Evolutionary conservation across 2,888 invertebrate species (phyloP).

Genomic region (Folsomia candida): DNA sequence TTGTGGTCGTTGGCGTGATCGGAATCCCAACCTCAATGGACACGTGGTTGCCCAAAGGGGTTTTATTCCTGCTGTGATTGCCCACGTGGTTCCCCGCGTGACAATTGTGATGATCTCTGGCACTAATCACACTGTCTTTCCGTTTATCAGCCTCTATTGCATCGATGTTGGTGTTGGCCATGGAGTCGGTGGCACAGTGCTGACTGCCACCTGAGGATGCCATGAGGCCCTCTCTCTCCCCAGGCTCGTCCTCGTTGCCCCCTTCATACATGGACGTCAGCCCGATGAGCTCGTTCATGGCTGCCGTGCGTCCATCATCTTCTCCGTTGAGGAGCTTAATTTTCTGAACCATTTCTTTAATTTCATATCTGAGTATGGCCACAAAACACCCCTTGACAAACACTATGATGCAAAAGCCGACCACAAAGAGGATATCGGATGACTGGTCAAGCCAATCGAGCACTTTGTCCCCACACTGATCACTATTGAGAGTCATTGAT

Average conservation of each 20-base stretch:
- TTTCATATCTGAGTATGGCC: constrained; percentile 67
- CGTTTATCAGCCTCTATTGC: constrained; percentile 27
- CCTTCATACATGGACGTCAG: constrained; percentile 40
- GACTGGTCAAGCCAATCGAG: constrained; percentile 73
- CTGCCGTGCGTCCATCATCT: constrained; percentile 57
- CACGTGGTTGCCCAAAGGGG: constrained; percentile 24
- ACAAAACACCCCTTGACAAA: constrained; percentile 86
- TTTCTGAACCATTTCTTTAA: constrained; percentile 66
- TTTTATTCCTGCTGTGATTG: not conserved
- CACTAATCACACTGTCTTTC: constrained; percentile 10
- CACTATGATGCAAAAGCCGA: constrained; percentile 84
- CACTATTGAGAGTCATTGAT: constrained; percentile 53
- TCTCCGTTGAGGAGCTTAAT: constrained; percentile 75
- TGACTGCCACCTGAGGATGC: constrained; percentile 11
- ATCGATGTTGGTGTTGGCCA: constrained; percentile 34
- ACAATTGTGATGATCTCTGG: constrained; percentile 19
- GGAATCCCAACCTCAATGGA: not conserved
- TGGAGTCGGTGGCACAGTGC: constrained; percentile 21
- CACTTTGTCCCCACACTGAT: constrained; percentile 72
- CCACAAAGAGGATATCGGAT: constrained; percentile 71
- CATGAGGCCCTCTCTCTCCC: constrained; percentile 41
- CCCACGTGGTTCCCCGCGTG: constrained; percentile 27
- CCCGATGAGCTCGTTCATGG: constrained; percentile 49
- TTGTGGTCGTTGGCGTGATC: not conserved
- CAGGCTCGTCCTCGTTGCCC: constrained; percentile 32